Conservation (phyloP, 2,888 invertebrate genomes). For the Thymelicus sylvestris region DNA sequence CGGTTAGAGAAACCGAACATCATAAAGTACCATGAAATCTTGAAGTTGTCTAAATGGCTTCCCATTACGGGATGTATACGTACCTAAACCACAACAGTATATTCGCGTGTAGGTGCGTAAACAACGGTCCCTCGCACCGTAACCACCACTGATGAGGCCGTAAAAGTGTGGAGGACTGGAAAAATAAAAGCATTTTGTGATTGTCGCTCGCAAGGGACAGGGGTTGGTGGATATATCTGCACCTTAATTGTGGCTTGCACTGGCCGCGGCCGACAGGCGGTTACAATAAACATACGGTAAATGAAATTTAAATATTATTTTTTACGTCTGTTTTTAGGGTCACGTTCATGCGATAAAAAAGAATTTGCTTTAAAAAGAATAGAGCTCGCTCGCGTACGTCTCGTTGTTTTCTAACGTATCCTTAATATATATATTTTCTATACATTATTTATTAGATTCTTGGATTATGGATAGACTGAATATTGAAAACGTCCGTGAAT, state of each 20-base stretch:
- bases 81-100: not conserved
- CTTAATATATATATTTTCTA: no score
- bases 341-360: not conserved
- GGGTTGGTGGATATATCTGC: conserved; percentile 30
- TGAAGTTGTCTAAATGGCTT: conserved; percentile 21
- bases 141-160: conserved; percentile 73
- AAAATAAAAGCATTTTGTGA: conserved; percentile 81
- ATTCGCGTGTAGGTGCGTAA: conserved; percentile 50
- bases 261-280: not conserved
- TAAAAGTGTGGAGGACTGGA: conserved; percentile 66
- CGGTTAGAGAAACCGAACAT: no score
- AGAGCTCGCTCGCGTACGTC: no score
- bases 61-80: conserved; percentile 16
- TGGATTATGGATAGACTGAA: no score
- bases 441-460: no score
- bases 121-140: conserved; percentile 56
- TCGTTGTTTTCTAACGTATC: no score
- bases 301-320: conserved; percentile 4
- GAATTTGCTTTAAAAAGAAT: no score
- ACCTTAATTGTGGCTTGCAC: conserved; percentile 21
- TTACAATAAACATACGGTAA: conserved; percentile 8
- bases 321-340: not conserved
- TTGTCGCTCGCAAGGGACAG: conserved; percentile 60
- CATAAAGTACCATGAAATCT: conserved; percentile 7
- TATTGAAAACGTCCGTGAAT: no score